phyloP scores from a whole-genome alignment of 2,113 vertebrate species.

The Cranoglanis bouderius region DNA sequence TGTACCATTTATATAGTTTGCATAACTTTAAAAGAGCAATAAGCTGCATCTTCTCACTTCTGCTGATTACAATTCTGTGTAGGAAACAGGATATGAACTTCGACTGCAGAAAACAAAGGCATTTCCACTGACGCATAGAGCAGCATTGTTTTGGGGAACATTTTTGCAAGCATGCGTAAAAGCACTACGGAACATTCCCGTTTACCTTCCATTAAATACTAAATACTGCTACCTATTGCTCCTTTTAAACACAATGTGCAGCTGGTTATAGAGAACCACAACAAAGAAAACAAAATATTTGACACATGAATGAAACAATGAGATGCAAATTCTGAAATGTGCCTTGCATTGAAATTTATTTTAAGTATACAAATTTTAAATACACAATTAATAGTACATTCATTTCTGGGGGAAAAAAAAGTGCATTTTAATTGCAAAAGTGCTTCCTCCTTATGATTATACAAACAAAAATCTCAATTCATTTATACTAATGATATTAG shows the following conservation, averaged over 20 bases:
- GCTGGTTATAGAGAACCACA: background rate
- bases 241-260: background rate
- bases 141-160: background rate
- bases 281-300: background rate
- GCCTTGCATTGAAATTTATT: conserved; percentile 21
- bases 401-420: background rate
- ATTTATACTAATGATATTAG: background rate
- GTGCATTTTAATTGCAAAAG: background rate
- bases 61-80: background rate
- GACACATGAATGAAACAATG: conserved; percentile 28
- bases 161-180: background rate
- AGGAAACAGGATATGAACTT: conserved; percentile 25
- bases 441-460: background rate
- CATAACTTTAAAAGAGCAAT: conserved; percentile 32
- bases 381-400: conserved; percentile 50
- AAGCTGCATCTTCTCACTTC: conserved; percentile 12
- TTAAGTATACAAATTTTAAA: conserved; percentile 13
- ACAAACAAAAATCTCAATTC: background rate
- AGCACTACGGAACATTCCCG: background rate
- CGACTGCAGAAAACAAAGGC: conserved; percentile 2
- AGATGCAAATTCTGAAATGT: conserved; percentile 12
- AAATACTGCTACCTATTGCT: background rate
- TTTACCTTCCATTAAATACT: background rate
- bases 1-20: background rate
- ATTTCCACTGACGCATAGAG: background rate